Base-by-base conservation (phyloP, 1,140 invertebrate genomes). In the Camponotus vicinus region DNA sequence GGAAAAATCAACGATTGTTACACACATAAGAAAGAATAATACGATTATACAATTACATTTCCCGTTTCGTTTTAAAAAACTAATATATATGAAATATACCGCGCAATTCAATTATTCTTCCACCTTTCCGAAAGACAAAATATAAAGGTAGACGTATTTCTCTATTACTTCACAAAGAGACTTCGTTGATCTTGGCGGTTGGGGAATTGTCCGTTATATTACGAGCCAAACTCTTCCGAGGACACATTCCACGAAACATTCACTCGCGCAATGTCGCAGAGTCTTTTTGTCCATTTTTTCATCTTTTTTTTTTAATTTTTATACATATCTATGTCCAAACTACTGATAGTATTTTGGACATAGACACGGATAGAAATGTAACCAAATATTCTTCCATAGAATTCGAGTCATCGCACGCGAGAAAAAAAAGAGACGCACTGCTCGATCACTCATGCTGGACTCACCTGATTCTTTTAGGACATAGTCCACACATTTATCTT, bases 221-320 rank as follows among this genome's bases (percentile, higher is more conserved):
- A 85, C 11, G 61, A 85, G 63, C 63, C 79, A 49, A 76, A 90
- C 78, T 86, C 88, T 90, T 88, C 83, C 78, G 63, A 86, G 78
- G 40, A 82, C 78, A 88, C 67, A 57, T 77, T 69, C 32, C 63
- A 64, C 21, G 42, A 85, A 85, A 88, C 80, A 84, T 15, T 70
- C 85, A 89, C 86, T 78, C 80, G 82, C 89, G 86, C 7, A 86
- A 75, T 18, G 55, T 55, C 76, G 76, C 82, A 76, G 64, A 90
- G 80, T 90, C 79, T 83, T 45, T 85, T 2, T n/a, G 64, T 52
- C 57, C 57, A 49, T 89, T 55, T 85, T 61, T 45, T 49, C n/a
- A 32, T 52, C 32, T 18, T 69, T 18, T 27, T 64, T 55, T 64
- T 66, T 6, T 49, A 61, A 83, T 49, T 57, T 73, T 87, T 61